Conservation (phyloP, 2,888 invertebrate genomes). For the Campopleginae sp. region DNA sequence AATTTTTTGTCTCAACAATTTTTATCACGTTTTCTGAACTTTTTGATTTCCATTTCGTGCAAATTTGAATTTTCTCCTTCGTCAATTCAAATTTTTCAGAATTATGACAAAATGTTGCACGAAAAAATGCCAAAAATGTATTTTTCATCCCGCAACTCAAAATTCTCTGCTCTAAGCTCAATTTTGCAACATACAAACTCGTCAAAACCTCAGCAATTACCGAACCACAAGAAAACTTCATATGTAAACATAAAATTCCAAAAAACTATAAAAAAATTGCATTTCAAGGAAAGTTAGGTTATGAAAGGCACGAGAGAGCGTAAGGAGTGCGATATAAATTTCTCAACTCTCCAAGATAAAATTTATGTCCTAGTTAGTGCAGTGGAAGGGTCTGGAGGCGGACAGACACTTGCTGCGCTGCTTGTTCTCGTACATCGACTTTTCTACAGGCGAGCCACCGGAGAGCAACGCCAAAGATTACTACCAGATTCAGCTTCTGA, state of each 20-base stretch:
- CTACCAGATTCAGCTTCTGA: conserved; percentile 90
- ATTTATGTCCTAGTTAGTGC: conserved; percentile 89
- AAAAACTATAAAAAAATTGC: background rate
- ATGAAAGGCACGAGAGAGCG: conserved; percentile 15
- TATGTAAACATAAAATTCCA: background rate
- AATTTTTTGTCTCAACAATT: no score
- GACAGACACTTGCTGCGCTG: conserved; percentile 98
- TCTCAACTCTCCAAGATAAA: conserved; percentile 69
- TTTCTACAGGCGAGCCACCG: conserved; percentile 88
- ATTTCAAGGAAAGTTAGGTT: background rate
- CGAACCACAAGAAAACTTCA: no score
- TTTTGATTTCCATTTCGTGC: no score
- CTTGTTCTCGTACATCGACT: conserved; percentile 95
- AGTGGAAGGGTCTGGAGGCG: conserved; percentile 97
- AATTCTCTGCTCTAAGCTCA: no score
- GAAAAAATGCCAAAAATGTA: no score
- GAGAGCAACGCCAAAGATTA: conserved; percentile 85
- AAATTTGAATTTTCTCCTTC: no score
- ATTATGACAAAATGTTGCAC: no score
- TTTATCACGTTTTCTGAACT: no score
- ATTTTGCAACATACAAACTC: no score
- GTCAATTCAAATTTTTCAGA: no score
- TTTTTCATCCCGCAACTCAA: no score
- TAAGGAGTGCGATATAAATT: conserved; percentile 27
- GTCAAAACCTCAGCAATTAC: no score